Evolutionary conservation across 2,113 vertebrate genomes (phyloP).

Genomic region (Rhodinocichla rosea): DNA sequence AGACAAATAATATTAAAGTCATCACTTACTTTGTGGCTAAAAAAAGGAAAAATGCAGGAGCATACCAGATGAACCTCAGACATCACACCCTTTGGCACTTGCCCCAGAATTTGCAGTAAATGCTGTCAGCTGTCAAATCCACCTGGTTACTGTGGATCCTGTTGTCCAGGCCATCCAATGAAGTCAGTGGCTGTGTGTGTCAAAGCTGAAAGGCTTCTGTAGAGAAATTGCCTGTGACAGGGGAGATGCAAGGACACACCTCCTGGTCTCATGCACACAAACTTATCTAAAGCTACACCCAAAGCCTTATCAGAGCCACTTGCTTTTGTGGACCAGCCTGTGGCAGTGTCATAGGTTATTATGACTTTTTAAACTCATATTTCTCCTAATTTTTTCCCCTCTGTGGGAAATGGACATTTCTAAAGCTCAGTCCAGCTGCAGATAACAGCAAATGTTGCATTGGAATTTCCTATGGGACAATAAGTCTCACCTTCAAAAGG

Average conservation of each 20-base stretch:
- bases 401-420: not conserved
- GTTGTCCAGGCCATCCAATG: accelerated
- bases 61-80: constrained; percentile 21
- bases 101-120: not conserved
- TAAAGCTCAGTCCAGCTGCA: not conserved
- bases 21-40: constrained; percentile 31
- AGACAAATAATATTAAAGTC: constrained; percentile 41
- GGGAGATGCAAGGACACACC: not conserved
- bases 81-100: not conserved
- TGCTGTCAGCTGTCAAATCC: not conserved
- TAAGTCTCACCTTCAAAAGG: not conserved
- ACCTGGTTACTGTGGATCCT: not conserved
- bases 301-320: not conserved
- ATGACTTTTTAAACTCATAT: not conserved
- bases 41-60: constrained; percentile 1
- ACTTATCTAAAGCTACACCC: not conserved
- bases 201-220: not conserved
- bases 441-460: not conserved
- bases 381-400: not conserved
- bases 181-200: not conserved
- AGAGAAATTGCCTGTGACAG: not conserved
- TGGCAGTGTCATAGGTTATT: not conserved
- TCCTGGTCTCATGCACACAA: not conserved
- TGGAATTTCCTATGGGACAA: not conserved
- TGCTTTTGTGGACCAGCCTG: not conserved